Evolutionary conservation across 2,797 vertebrate species (phyloP).

Genomic region (Rhinella marina): DNA sequence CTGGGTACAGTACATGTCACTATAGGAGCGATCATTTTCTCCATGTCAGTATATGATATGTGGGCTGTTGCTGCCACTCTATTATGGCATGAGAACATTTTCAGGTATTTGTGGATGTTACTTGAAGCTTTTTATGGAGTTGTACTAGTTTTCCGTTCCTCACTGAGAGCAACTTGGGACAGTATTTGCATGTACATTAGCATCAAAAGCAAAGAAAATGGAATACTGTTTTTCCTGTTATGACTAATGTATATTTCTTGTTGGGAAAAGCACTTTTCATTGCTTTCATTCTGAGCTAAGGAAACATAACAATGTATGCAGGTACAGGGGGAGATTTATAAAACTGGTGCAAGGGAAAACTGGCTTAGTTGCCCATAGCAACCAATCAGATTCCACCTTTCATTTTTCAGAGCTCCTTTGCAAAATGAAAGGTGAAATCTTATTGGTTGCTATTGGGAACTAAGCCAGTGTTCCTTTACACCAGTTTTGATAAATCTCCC

Average conservation of each 20-base stretch:
- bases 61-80: neutral
- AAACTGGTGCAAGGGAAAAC: too few relatives aligned
- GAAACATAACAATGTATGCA: neutral
- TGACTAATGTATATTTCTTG: constrained; percentile 6
- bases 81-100: neutral
- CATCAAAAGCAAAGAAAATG: neutral
- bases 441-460: too few relatives aligned
- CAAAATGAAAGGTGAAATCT: too few relatives aligned
- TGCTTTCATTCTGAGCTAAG: neutral
- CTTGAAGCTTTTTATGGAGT: neutral
- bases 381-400: too few relatives aligned
- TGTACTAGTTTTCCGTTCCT: neutral
- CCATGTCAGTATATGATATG: too few relatives aligned
- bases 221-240: neutral
- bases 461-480: too few relatives aligned
- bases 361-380: too few relatives aligned
- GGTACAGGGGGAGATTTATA: too few relatives aligned
- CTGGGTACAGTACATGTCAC: too few relatives aligned
- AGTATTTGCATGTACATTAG: constrained; percentile 8
- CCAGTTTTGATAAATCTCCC: too few relatives aligned
- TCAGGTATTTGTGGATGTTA: neutral
- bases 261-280: neutral
- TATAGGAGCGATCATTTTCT: neutral
- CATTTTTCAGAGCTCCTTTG: too few relatives aligned
- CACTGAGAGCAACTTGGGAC: neutral